Evolutionary conservation across 2,113 vertebrate species (phyloP), one percentile per base, ranked within the genome.

Genomic region (Chlamydotis undulata): DNA sequence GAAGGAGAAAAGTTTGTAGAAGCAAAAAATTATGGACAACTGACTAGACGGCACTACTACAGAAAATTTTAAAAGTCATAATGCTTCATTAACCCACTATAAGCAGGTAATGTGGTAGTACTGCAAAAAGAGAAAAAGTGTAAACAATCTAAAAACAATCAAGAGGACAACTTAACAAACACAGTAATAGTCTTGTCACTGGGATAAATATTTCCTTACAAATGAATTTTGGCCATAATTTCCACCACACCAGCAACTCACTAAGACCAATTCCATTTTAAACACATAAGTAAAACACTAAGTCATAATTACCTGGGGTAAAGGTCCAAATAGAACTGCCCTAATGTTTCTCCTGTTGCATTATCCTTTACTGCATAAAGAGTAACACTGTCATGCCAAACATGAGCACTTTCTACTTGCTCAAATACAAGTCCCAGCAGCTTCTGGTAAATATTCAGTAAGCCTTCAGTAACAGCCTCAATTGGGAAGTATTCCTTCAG

Each of bases 271-370:
- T 45, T 49, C 16, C 10, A 82, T 45, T 78, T 83, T 33, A 80
- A 92, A 74, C 8, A 74, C 0, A 0, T 41, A 82, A 81, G 19
- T 65, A 78, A 90, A 94, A 61, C 25, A 79, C 8, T 9, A 76
- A 52, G 25, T 61, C 25, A 74, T 71, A 71, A 70, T 94, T 98
- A 99, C 99, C 99, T 99, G 82, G 99, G 99, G 86, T 99, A 99
- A 49, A 99, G 96, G 97, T 99, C 99, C 96, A 99, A 91, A 97
- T 99, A 99, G 97, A 99, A 99, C 94, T 99, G 99, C 9, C 99
- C 99, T 55, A 99, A 93, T 56, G 98, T 97, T 94, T 99, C 98
- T 87, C 98, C 98, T 0, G 98, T 98, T 59, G 97, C 97, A 31
- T 96, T 94, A 95, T 99, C 99, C 37, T 95, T 97, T 25, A 98